phyloP scores from a whole-genome alignment of 2,797 vertebrate species.

The Taeniopygia guttata region DNA sequence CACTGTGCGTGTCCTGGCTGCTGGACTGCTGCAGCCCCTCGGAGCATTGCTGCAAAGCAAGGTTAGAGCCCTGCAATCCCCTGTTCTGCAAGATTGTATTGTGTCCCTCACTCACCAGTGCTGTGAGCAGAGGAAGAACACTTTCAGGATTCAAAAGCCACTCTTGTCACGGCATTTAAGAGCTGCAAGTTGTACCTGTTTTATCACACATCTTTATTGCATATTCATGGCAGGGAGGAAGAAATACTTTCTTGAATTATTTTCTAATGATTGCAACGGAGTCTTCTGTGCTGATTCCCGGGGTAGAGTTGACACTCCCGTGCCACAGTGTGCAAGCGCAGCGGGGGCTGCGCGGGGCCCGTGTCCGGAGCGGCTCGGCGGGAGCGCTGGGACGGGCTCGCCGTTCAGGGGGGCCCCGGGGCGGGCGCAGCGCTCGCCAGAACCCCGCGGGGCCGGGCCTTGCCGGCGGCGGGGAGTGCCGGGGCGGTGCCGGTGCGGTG shows the following conservation, averaged over 20 bases:
- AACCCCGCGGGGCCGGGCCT: too few species aligned
- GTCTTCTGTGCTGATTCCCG: not conserved
- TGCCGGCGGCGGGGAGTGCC: not conserved
- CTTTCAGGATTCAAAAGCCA: too few species aligned
- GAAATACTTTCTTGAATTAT: not conserved
- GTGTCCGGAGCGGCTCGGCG: not conserved
- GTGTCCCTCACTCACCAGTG: accelerated
- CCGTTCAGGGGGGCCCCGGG: accelerated
- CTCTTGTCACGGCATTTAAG: accelerated
- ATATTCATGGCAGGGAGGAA: not conserved
- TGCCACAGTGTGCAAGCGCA: not conserved
- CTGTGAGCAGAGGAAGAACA: not conserved
- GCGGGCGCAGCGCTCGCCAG: not conserved
- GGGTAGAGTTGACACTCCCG: not conserved
- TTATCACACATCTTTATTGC: not conserved
- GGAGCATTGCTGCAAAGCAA: accelerated
- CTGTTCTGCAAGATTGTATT: accelerated
- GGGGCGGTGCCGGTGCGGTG: not conserved
- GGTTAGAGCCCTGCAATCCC: not conserved
- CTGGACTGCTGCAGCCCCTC: not conserved
- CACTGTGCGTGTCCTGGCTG: not conserved
- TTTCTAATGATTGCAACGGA: accelerated
- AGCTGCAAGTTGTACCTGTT: not conserved
- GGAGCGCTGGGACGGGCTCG: too few species aligned
- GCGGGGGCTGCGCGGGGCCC: not conserved